Base-by-base conservation (phyloP, 2,797 vertebrate genomes). In the Menidia menidia region DNA sequence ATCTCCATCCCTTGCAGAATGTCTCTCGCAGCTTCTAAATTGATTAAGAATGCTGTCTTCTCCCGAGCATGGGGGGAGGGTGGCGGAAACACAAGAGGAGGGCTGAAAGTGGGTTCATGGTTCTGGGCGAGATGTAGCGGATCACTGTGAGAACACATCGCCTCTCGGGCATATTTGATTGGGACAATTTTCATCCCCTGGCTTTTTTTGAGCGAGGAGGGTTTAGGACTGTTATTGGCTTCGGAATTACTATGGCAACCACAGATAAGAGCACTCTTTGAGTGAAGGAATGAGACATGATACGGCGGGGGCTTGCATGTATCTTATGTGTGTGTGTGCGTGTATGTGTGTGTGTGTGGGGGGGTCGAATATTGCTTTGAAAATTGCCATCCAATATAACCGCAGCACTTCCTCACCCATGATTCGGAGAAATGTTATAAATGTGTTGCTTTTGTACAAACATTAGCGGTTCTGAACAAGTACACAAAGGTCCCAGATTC, bases 181-280 rank as follows among this genome's bases (percentile, higher is more conserved):
- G 88, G 83, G 82, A 73, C 60, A 80, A 89, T 90, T 93, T 92
- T 87, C 76, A 74, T 87, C 80, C 66, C 62, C 15, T 25, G 78
- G 77, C 86, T 89, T 80, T 75, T 77, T 76, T 92, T 89, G 77
- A 91, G 80, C 79, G 81, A 87, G 89, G 83, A 82, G 88, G 85
- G 82, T 87, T 90, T 91, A 85, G 80, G 83, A 83, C 82, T 85
- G 77, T 92, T 92, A 94, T 93, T 93, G 91, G 89, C 87, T 89
- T 90, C 84, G 64, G 68, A 79, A 91, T 94, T 89, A 86, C 94
- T 91, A 94, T 94, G 90, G 93, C 88, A 94, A 94, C 93, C 78
- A 61, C 70, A 55, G 78, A 88, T 83, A 75, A 73, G 58, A 86
- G 80, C 56, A 66, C 60, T 74, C 43, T 75, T 59, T 39, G 72